A percentile compares a stretch with the other conserved stretches of the same genome.
phyloP scores from a whole-genome alignment of 2,797 vertebrate species.

The Sebastes minor region DNA sequence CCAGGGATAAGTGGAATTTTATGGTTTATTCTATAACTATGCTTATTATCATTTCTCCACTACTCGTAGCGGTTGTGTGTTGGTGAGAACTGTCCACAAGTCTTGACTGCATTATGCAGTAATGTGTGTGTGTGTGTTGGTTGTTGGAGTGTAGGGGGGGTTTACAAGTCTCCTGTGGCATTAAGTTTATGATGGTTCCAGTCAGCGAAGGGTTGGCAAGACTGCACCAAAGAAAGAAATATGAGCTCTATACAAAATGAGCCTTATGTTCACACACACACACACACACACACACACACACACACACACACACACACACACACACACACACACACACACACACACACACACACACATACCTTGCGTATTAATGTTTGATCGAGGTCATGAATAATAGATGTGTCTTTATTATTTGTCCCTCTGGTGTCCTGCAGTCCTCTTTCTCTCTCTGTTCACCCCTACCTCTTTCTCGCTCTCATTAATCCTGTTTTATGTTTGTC shows the following conservation, averaged over 20 bases:
- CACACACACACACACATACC: constrained; percentile 9
- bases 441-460: constrained; percentile 6
- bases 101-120: constrained; percentile 35
- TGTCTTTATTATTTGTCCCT: constrained; percentile 74
- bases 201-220: constrained; percentile 62
- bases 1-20: constrained; percentile 31
- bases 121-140: constrained; percentile 1
- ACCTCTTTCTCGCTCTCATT: constrained; percentile 42
- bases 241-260: constrained; percentile 61
- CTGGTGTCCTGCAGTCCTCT: constrained; percentile 54
- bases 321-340: constrained; percentile 27
- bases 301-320: constrained; percentile 9
- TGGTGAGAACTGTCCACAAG: constrained; percentile 24
- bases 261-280: constrained; percentile 32
- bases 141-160: constrained; percentile 39
- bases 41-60: constrained; percentile 15
- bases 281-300: constrained; percentile 11
- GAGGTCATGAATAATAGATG: constrained; percentile 74
- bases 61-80: constrained; percentile 2
- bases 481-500: constrained; percentile 67
- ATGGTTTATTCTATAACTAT: not conserved
- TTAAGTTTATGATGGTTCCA: constrained; percentile 74
- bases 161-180: constrained; percentile 72
- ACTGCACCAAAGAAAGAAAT: constrained; percentile 66
- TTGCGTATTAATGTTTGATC: constrained; percentile 70